Percentiles rank a stretch among this genome's conserved stretches.
phyloP scores from a whole-genome alignment of 1,140 invertebrate genomes.

The Trinorchestia longiramus region DNA sequence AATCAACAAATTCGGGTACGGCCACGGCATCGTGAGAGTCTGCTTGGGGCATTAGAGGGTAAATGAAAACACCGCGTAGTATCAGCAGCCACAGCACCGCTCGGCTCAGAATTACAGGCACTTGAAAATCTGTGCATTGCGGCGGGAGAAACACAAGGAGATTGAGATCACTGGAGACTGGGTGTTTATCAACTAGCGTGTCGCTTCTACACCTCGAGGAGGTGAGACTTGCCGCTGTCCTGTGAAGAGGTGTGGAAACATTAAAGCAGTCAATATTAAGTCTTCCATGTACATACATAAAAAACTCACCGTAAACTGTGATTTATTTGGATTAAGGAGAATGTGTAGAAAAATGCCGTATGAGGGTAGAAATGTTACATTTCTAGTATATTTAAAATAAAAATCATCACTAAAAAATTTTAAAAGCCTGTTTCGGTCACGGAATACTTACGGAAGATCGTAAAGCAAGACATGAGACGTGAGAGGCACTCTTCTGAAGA shows the following conservation, averaged over 20 bases:
- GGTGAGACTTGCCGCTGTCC: neutral
- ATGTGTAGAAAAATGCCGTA: neutral
- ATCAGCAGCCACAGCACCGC: neutral
- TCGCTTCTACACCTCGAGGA: neutral
- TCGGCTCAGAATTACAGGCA: neutral
- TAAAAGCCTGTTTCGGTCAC: neutral
- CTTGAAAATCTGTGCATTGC: neutral
- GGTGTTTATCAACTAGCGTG: constrained; percentile 18
- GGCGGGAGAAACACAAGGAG: neutral
- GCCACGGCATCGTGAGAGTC: neutral
- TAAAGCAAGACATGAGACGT: neutral
- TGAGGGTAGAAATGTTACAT: neutral
- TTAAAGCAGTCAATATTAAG: constrained; percentile 8
- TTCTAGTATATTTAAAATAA: neutral
- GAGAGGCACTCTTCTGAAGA: neutral
- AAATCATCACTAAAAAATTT: no score
- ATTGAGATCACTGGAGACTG: neutral
- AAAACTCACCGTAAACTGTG: neutral
- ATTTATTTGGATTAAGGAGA: neutral
- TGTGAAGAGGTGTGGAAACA: neutral
- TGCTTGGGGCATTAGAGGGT: neutral
- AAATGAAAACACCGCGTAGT: neutral
- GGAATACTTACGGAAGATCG: neutral
- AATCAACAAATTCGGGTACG: neutral
- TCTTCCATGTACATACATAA: neutral